Percentiles rank a stretch among this genome's conserved stretches.
Conservation (phyloP, 2,113 vertebrate species). For the Cinclus cinclus region DNA sequence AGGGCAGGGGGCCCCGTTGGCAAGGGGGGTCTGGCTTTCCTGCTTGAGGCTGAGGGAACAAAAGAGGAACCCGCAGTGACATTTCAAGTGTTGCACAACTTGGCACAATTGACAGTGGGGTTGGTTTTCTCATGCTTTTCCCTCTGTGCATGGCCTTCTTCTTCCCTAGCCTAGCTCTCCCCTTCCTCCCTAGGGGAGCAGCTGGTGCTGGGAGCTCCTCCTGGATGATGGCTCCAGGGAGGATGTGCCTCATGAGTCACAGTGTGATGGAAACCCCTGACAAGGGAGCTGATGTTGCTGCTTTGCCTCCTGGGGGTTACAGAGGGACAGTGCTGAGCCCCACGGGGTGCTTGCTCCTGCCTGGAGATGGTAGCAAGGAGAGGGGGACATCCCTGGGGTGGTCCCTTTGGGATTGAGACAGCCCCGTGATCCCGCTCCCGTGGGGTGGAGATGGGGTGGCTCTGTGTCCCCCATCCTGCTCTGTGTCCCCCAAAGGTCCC, state of each 20-base stretch:
- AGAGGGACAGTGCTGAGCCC: neutral
- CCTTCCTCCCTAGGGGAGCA: neutral
- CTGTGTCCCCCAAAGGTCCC: neutral
- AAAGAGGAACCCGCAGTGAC: neutral
- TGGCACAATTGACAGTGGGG: neutral
- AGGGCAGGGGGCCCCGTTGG: neutral
- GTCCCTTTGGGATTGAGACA: neutral
- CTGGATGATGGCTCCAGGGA: neutral
- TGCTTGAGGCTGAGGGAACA: neutral
- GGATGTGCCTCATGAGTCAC: fast-evolving
- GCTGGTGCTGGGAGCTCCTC: neutral
- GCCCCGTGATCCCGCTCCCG: fast-evolving
- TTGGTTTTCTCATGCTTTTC: neutral
- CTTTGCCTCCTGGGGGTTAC: neutral
- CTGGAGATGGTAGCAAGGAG: neutral
- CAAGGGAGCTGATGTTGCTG: neutral
- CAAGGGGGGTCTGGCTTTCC: neutral
- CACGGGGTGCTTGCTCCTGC: fast-evolving
- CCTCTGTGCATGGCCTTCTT: neutral
- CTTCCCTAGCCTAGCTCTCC: neutral
- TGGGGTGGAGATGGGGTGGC: neutral
- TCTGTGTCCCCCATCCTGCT: neutral
- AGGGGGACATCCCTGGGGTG: neutral
- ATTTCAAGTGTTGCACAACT: conserved; percentile 20
- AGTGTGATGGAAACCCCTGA: neutral